Percentiles rank a stretch among this genome's conserved stretches.
These are phyloP conservation scores for Amphiprion ocellaris DNA, from an alignment of 2,113 vertebrate genomes.

Conservation along the genomic window DNA sequence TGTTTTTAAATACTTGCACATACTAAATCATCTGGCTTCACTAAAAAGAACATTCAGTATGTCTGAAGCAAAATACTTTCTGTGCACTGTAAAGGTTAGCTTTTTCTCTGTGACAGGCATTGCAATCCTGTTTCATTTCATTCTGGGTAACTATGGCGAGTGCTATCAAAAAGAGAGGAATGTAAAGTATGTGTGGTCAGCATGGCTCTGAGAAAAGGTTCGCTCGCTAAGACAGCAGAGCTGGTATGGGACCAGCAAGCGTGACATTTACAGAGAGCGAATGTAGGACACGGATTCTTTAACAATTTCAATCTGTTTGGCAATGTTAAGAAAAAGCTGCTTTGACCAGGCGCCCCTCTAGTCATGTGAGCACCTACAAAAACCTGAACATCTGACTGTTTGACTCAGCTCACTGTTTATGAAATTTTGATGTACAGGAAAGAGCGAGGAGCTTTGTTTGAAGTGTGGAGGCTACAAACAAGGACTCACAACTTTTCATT, in stretches of 20 bases:
- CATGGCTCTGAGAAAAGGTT: conserved; percentile 52
- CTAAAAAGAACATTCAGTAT: neutral
- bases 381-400: neutral
- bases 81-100: conserved; percentile 31
- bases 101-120: conserved; percentile 29
- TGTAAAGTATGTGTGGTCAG: conserved; percentile 74
- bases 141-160: conserved; percentile 65
- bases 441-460: neutral
- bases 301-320: neutral
- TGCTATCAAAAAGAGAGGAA: conserved; percentile 75
- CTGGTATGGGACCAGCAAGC: conserved; percentile 33
- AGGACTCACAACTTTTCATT: too few relatives aligned
- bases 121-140: conserved; percentile 49
- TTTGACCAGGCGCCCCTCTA: neutral
- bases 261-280: conserved; percentile 60
- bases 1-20: neutral
- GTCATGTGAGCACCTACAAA: neutral
- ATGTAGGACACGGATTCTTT: conserved; percentile 18
- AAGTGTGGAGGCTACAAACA: neutral
- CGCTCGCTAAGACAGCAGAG: conserved; percentile 50
- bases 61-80: conserved; percentile 6
- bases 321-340: conserved; percentile 6
- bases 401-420: neutral
- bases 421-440: conserved; percentile 1
- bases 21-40: neutral